phyloP scores from a whole-genome alignment of 2,797 vertebrate genomes.

The Melanotaenia parkinsoni region DNA sequence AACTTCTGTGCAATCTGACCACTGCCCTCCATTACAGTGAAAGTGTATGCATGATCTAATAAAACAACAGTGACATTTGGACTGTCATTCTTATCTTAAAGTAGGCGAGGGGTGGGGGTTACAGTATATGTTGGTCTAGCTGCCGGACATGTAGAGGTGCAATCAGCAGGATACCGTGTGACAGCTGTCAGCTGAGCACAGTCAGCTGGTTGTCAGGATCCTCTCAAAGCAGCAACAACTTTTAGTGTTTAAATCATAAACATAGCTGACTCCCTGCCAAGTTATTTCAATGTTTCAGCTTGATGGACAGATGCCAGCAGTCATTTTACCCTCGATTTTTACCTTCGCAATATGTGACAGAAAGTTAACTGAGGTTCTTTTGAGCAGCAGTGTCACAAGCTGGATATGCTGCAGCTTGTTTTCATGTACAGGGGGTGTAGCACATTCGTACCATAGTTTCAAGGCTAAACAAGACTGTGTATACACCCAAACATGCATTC shows the following conservation, averaged over 20 bases:
- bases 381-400: slow-evolving; percentile 14
- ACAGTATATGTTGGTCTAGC: neutral
- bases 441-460: slow-evolving; percentile 47
- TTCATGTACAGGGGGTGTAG: slow-evolving; percentile 47
- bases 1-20: no score
- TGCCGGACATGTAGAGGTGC: neutral
- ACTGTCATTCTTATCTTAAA: no score
- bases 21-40: no score
- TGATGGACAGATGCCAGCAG: neutral
- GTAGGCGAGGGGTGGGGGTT: neutral
- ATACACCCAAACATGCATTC: slow-evolving; percentile 51
- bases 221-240: neutral
- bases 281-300: neutral
- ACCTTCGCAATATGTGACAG: neutral
- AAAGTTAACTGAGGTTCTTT: neutral
- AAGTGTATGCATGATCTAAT: no score
- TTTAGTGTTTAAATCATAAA: neutral
- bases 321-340: neutral
- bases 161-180: slow-evolving; percentile 16
- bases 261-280: neutral
- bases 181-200: slow-evolving; percentile 26
- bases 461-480: slow-evolving; percentile 40
- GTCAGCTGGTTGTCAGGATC: slow-evolving; percentile 9
- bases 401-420: slow-evolving; percentile 57
- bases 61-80: no score